Evolutionary conservation across 1,140 invertebrate species (phyloP), one percentile per base, ranked within the genome.

Genomic region (Drosophila serrata): DNA sequence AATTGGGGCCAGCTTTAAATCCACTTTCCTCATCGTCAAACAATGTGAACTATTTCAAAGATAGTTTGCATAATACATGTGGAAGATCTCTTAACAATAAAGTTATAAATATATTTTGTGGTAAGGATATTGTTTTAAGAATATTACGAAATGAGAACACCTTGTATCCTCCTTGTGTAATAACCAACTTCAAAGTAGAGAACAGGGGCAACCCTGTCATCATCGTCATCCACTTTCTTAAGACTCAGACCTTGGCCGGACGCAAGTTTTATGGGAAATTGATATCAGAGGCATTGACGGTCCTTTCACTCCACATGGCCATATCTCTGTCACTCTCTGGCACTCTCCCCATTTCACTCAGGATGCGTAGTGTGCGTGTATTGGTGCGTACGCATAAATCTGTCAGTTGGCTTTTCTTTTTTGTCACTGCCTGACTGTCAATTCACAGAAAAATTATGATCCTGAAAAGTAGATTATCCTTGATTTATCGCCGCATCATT

Each of bases 401-500:
- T 92, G 90, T 92, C 90, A 92, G 70, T 90, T 90, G 88, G 82
- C 75, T 86, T 76, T 81, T 90, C 87, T 90, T 90, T 65, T 90
- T 90, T 90, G 85, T 90, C 85, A 90, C 81, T 90, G 85, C 81
- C 79, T 67, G 74, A 77, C 84, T 92, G 90, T 92, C 90, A 92
- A 92, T 92, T 92, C 86, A 92, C 88, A 92, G 86, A 85, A 82
- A 92, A 92, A 92, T 92, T 92, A 92, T 92, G 90, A 92, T 92
- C 90, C 90, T 92, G 91, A 92, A 92, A 92, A 92, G 90, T 92
- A 92, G 90, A 92, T 92, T 92, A 92, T 92, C 90, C 90, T 92
- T 92, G 90, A 92, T 92, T 92, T 92, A 92, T 92, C 81, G 86
- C 81, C 90, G 82, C 86, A 86, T 86, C 86, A 88, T 88, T 88